Base-by-base conservation (phyloP, 2,888 invertebrate genomes). In the Penaeus monodon region DNA sequence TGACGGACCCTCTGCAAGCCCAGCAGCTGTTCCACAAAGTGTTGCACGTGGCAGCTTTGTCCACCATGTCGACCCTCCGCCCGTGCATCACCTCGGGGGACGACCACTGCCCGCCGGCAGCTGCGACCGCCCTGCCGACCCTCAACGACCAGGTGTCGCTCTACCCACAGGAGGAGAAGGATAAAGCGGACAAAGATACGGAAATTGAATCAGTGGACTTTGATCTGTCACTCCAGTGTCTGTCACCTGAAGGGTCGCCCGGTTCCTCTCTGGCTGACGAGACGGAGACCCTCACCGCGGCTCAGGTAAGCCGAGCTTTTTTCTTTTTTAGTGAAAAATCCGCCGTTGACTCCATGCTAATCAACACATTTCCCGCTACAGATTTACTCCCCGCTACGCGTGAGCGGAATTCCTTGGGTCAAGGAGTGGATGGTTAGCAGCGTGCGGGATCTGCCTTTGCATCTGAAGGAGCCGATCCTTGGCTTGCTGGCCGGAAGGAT, bases 331-430 rank as follows among this genome's bases (percentile, higher is more conserved):
- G 57, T 57, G 57, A 20, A 57, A 57, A 57, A 57, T 17, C 0
- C 17, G 57, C 57, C 17, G 3, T 17, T 57, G 14, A 57, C 2
- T 20, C 17, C 70, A 68, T 68, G 27, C 17, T 14, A 68, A 68
- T 27, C 70, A 24, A 33, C 17, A 27, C 29, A 70, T 70, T 20
- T 57, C 8, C 27, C 63, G 24, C n/a, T 24, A n/a, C 76, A 88
- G 87, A 80, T 88, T n/a, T 79, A 88, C 44, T 66, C 68, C 2
- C 83, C 83, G 2, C 79, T 88, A 14, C 78, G 81, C 10, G 87
- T 88, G 79, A 65, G 74, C 38, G 87, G 84, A 20, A 64, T 88
- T 65, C 83, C 87, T 17, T 79, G 87, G 80, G 79, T 74, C 24
- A 63, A 20, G 38, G 84, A 83, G 74, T 88, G 84, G 87, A 57